Base-by-base conservation (phyloP, 2,113 vertebrate species). In the Xiphorhynchus elegans region DNA sequence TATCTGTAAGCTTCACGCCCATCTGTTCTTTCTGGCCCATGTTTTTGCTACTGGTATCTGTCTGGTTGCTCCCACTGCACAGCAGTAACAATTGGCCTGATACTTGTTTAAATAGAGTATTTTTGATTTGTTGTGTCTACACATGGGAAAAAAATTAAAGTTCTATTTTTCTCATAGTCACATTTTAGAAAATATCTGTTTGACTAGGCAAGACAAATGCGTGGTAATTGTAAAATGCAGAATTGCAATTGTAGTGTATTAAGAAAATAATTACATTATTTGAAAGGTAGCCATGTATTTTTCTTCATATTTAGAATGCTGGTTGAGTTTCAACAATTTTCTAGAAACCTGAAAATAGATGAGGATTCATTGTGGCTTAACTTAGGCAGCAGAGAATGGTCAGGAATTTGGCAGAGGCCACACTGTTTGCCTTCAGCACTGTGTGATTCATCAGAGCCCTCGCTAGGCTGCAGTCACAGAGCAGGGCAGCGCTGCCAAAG, bases 371-470 rank as follows among this genome's bases (percentile, higher is more conserved):
- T 67, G 58, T 6, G 3, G 46, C 76, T 74, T 39, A 35, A n/a
- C 33, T 84, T 39, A 24, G 26, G 49, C 37, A 86, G 64, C 76
- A 90, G 59, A 81, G 55, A 66, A 76, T 39, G 64, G 93, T 77
- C 89, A 92, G 29, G 14, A 95, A 92, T 87, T 84, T 95, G 95
- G 94, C 95, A 90, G 3, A 37, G 76, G 52, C 52, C 13, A 13
- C 0, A 0, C 28, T 86, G 79, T 90, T 96, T 95, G 56, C 73
- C 67, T 93, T 95, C 83, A 70, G 26, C 63, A 35, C 47, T 31
- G 69, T 68, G 89, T 90, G 91, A 93, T 90, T 93, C 86, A 89
- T 92, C 92, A 69, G 67, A 76, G n/a, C 78, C 40, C 82, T 78
- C 60, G 70, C 47, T 76, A 79, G 25, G 74, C 62, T n/a, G 11